These are phyloP conservation scores for Bubo scandiacus DNA, from an alignment of 2,113 vertebrate species.

Conservation along the genomic window DNA sequence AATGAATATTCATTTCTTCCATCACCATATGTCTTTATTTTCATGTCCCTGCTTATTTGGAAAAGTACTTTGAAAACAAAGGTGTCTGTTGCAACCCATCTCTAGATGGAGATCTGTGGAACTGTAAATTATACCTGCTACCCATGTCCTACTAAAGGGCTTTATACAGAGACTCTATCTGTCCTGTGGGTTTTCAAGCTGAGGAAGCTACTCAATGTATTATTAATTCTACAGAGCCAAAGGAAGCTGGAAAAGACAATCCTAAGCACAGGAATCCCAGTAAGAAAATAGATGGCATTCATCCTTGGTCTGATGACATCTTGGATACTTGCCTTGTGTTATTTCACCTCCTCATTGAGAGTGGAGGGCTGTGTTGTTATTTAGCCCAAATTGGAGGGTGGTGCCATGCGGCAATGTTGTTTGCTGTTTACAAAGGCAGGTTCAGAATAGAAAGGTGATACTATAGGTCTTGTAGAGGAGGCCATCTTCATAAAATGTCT, in stretches of 20 bases:
- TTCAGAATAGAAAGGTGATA: neutral
- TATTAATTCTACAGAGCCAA: neutral
- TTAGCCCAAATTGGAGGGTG: neutral
- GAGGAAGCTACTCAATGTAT: neutral
- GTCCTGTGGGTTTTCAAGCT: neutral
- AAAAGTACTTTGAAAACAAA: constrained; percentile 36
- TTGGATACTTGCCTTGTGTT: neutral
- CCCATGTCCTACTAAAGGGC: neutral
- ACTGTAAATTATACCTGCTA: neutral
- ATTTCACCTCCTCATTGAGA: neutral
- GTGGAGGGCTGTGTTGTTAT: neutral
- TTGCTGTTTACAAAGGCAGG: neutral
- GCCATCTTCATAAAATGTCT: neutral
- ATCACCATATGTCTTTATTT: neutral
- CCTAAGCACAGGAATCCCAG: neutral
- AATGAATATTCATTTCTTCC: constrained; percentile 46
- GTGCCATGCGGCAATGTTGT: neutral
- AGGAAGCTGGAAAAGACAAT: neutral
- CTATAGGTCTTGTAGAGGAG: neutral
- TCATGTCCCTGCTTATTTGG: neutral
- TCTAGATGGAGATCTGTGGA: neutral
- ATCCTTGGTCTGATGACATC: neutral
- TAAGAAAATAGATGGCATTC: neutral
- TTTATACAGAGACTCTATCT: neutral
- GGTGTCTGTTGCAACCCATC: neutral